phyloP scores from a whole-genome alignment of 2,888 invertebrate species.

The Oligia strigilis region DNA sequence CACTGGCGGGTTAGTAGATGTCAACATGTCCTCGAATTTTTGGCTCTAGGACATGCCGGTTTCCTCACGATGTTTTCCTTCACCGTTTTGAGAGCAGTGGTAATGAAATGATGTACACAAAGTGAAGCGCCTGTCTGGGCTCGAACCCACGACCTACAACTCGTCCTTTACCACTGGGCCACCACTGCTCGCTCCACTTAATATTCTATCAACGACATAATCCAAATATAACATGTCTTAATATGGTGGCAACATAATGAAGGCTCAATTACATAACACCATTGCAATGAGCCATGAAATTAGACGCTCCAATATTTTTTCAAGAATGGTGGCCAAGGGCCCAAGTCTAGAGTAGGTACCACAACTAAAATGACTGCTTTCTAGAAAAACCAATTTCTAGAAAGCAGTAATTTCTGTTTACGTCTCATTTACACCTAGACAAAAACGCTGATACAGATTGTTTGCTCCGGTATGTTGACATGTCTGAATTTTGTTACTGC shows the following conservation, averaged over 20 bases:
- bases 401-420: too few relatives aligned
- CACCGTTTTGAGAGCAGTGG: too few relatives aligned
- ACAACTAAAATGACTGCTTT: neutral
- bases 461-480: neutral
- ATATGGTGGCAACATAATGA: neutral
- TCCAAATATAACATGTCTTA: neutral
- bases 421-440: neutral
- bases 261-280: constrained; percentile 9
- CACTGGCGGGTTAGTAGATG: too few relatives aligned
- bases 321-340: neutral
- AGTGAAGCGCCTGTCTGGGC: too few relatives aligned
- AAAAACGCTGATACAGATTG: neutral
- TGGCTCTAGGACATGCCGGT: too few relatives aligned
- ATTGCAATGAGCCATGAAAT: neutral
- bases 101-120: too few relatives aligned
- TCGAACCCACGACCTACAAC: too few relatives aligned
- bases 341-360: neutral
- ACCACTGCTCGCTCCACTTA: neutral
- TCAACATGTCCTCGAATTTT: too few relatives aligned
- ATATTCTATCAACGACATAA: constrained; percentile 3
- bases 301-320: neutral
- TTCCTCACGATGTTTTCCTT: too few relatives aligned
- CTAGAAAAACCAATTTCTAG: neutral
- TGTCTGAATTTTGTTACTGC: neutral
- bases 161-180: too few relatives aligned